These are phyloP conservation scores for Phoronis australis DNA, from an alignment of 2,888 invertebrate species.

Conservation along the genomic window DNA sequence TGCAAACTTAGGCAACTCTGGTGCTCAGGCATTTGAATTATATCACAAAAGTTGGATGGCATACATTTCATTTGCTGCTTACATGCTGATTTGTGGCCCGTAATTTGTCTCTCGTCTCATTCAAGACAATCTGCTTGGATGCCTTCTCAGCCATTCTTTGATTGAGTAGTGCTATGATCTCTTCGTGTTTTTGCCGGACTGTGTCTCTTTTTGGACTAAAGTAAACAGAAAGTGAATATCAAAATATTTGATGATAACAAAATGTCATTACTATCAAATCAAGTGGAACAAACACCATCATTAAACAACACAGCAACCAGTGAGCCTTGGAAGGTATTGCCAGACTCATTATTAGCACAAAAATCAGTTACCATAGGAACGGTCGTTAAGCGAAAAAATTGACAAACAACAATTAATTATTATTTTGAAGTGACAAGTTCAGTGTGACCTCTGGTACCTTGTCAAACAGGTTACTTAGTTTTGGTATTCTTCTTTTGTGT, in stretches of 20 bases:
- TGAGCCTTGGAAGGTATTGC: too few relatives aligned
- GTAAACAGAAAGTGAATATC: background rate
- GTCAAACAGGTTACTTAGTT: too few relatives aligned
- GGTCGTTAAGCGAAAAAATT: too few relatives aligned
- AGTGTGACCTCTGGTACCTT: too few relatives aligned
- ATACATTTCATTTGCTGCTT: constrained; percentile 11
- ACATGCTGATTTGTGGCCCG: constrained; percentile 49
- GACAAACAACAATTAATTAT: too few relatives aligned
- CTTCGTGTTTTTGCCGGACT: constrained; percentile 46
- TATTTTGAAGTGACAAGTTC: too few relatives aligned
- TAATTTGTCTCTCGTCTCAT: constrained; percentile 50
- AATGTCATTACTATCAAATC: too few relatives aligned
- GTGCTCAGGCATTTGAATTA: background rate
- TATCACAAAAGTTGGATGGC: background rate
- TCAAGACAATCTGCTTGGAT: constrained; percentile 48
- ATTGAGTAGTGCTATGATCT: constrained; percentile 48
- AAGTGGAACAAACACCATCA: too few relatives aligned
- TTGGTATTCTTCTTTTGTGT: too few relatives aligned
- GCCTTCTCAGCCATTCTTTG: constrained; percentile 51
- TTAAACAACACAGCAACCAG: too few relatives aligned
- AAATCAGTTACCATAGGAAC: too few relatives aligned
- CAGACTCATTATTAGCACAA: too few relatives aligned
- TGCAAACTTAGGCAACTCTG: background rate
- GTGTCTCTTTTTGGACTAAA: constrained; percentile 46
- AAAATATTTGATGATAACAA: background rate